phyloP scores from a whole-genome alignment of 2,888 invertebrate genomes.

The Chymomyza procnemis region DNA sequence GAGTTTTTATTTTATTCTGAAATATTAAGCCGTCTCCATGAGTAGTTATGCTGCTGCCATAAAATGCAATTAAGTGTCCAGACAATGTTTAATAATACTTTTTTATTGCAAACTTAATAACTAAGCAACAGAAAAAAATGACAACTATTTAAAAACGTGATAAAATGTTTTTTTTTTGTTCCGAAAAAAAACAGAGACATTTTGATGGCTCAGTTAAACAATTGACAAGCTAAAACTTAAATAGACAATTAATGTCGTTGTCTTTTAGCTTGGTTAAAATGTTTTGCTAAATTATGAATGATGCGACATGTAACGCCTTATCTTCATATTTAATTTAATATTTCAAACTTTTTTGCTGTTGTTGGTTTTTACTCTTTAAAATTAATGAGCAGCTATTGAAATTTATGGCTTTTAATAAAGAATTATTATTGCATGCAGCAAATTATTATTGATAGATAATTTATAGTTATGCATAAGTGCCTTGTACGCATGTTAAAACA shows the following conservation, averaged over 20 bases:
- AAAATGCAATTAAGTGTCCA: constrained; percentile 51
- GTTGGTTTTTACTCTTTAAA: not conserved
- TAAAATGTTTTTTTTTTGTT: constrained; percentile 23
- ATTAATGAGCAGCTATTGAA: constrained; percentile 54
- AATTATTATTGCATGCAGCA: constrained; percentile 41
- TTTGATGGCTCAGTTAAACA: constrained; percentile 36
- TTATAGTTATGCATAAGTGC: not conserved
- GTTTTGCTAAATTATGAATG: constrained; percentile 46
- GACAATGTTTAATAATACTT: not conserved
- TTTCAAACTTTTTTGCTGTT: constrained; percentile 25
- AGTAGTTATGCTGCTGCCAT: constrained; percentile 27
- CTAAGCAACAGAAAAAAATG: not conserved
- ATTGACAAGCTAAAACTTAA: constrained; percentile 43
- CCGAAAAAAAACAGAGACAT: constrained; percentile 10
- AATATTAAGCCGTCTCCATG: constrained; percentile 1
- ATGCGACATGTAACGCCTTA: constrained; percentile 61
- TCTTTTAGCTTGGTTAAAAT: not conserved
- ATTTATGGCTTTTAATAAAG: constrained; percentile 64
- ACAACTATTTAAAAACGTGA: too few relatives aligned
- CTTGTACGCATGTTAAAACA: not conserved
- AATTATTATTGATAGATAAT: constrained; percentile 44
- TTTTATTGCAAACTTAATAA: not conserved
- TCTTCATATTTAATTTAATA: constrained; percentile 30
- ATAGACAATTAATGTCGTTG: constrained; percentile 50
- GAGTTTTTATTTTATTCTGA: not conserved